Evolutionary conservation across 2,113 vertebrate genomes (phyloP).

Genomic region (Otus sunia): DNA sequence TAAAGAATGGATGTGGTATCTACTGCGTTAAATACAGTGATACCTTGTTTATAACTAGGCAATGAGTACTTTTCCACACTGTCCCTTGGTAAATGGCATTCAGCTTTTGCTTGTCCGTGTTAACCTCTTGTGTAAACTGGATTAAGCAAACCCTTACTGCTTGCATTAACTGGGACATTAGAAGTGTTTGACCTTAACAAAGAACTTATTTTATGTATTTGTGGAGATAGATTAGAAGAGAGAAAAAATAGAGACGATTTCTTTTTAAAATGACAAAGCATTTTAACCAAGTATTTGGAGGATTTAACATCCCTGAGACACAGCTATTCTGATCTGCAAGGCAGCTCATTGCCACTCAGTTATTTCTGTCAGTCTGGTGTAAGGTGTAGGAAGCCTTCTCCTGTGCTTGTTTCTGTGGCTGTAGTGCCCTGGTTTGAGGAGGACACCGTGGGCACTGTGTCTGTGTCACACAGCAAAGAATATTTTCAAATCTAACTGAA

Average conservation of each 20-base stretch:
- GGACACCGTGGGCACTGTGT: neutral
- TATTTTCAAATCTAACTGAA: neutral
- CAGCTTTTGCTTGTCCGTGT: neutral
- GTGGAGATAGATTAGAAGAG: neutral
- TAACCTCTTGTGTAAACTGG: neutral
- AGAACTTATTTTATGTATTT: neutral
- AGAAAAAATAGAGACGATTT: neutral
- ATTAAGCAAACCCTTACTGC: neutral
- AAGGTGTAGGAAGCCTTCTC: neutral
- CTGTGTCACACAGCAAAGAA: neutral
- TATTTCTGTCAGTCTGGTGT: neutral
- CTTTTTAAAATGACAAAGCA: neutral
- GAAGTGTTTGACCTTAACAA: neutral
- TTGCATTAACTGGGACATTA: neutral
- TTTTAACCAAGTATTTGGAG: neutral
- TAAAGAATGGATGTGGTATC: neutral
- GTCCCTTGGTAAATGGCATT: neutral
- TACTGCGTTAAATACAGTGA: neutral
- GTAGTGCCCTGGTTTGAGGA: neutral
- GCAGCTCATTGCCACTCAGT: neutral
- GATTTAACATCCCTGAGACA: neutral
- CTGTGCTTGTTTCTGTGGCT: neutral
- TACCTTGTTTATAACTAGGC: neutral
- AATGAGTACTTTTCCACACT: neutral
- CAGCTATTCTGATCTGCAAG: neutral